A percentile compares a stretch with the other conserved stretches of the same genome.
Evolutionary conservation across 2,797 vertebrate genomes (phyloP).

Genomic region (Poecilia wingei): DNA sequence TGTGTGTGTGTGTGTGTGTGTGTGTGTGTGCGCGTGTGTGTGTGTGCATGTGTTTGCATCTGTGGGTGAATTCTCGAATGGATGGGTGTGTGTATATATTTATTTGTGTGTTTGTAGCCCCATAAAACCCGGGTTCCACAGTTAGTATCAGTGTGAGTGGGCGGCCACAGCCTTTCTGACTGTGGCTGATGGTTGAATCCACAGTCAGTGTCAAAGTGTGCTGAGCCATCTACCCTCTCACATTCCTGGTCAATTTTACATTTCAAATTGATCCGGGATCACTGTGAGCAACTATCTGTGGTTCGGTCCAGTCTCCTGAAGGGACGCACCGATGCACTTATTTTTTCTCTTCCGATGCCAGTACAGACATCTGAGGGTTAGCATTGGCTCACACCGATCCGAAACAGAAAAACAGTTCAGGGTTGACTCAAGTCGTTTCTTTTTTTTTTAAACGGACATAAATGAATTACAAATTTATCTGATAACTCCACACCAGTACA

Average conservation of each 20-base stretch:
- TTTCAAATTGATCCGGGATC: neutral
- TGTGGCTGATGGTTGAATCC: conserved; percentile 18
- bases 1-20: conserved; percentile 35
- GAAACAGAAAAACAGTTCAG: too few relatives aligned
- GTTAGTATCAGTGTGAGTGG: conserved; percentile 56
- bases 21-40: conserved; percentile 28
- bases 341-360: too few relatives aligned
- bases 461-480: too few relatives aligned
- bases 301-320: too few relatives aligned
- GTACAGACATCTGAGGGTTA: too few relatives aligned
- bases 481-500: too few relatives aligned
- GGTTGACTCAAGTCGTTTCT: too few relatives aligned
- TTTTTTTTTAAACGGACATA: too few relatives aligned
- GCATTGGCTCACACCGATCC: too few relatives aligned
- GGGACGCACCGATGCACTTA: too few relatives aligned
- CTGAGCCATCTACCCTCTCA: neutral
- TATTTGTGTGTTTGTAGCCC: conserved; percentile 52
- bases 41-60: conserved; percentile 38
- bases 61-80: conserved; percentile 29
- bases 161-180: conserved; percentile 44
- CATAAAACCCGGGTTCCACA: conserved; percentile 62
- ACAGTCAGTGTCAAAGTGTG: conserved; percentile 45
- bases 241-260: neutral
- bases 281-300: too few relatives aligned
- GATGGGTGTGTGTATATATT: conserved; percentile 13